A percentile compares a stretch with the other conserved stretches of the same genome.
These are phyloP conservation scores for Embidobia sp. DNA, from an alignment of 2,888 invertebrate species.

Conservation along the genomic window DNA sequence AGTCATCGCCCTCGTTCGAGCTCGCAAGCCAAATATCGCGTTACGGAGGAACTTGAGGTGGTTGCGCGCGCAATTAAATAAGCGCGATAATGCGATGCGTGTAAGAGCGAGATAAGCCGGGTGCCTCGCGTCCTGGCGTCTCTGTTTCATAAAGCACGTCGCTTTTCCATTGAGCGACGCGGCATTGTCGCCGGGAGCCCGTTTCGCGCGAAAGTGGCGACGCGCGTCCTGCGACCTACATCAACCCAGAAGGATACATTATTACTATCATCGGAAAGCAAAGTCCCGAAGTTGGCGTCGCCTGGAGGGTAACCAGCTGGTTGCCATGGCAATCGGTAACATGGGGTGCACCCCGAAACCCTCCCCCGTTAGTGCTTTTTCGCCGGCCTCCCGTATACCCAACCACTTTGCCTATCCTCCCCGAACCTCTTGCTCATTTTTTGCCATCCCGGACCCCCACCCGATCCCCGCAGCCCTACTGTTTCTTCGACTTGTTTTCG, in stretches of 20 bases:
- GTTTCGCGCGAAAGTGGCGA: conserved; percentile 41
- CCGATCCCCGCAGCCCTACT: neutral
- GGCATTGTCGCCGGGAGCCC: conserved; percentile 19
- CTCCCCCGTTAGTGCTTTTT: conserved; percentile 43
- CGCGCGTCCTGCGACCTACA: conserved; percentile 76
- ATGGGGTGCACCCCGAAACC: conserved; percentile 55
- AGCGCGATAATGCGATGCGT: conserved; percentile 31
- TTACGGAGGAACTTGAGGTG: conserved; percentile 6
- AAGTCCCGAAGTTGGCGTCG: conserved; percentile 76
- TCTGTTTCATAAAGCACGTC: conserved; percentile 15
- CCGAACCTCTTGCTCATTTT: conserved; percentile 14
- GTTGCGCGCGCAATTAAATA: conserved; percentile 43
- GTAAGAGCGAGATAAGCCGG: conserved; percentile 35
- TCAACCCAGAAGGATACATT: conserved; percentile 77
- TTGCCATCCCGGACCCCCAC: neutral
- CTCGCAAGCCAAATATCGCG: conserved; percentile 2
- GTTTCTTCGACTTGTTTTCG: conserved; percentile 29
- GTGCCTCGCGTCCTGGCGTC: neutral
- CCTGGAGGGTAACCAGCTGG: conserved; percentile 78
- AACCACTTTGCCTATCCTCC: conserved; percentile 39
- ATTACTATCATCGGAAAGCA: conserved; percentile 80
- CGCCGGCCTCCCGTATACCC: conserved; percentile 28
- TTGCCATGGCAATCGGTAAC: conserved; percentile 79
- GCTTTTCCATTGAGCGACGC: conserved; percentile 11
- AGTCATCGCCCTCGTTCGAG: conserved; percentile 29